A percentile compares a stretch with the other conserved stretches of the same genome.
These are phyloP conservation scores for Xanthia togata DNA, from an alignment of 2,888 invertebrate species.

Conservation along the genomic window DNA sequence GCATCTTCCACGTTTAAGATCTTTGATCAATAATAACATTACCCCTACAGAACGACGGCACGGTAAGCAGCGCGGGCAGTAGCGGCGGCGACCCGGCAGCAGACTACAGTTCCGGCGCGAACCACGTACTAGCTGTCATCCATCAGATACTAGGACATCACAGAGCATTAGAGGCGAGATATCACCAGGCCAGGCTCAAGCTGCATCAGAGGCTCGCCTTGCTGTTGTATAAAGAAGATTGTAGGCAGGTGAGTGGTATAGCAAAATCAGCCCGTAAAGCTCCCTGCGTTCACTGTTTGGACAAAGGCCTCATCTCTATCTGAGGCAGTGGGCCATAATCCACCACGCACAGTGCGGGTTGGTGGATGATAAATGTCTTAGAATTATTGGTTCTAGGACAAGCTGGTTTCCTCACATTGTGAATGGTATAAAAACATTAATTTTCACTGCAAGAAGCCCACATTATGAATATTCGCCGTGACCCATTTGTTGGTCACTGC, in stretches of 20 bases:
- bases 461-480: background rate
- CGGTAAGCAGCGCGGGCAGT: conserved; percentile 90
- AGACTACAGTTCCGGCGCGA: conserved; percentile 99
- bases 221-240: conserved; percentile 98
- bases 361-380: no score
- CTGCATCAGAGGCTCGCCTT: conserved; percentile 98
- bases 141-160: conserved; percentile 99
- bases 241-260: conserved; percentile 94
- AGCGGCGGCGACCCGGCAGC: conserved; percentile 96
- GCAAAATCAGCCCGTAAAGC: background rate
- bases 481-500: background rate
- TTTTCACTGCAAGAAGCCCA: conserved; percentile 5
- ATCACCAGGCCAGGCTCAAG: conserved; percentile 98
- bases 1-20: background rate
- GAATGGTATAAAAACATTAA: conserved; percentile 45
- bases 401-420: conserved; percentile 79
- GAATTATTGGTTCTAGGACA: background rate
- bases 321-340: background rate
- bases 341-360: background rate
- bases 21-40: background rate
- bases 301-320: background rate
- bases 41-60: conserved; percentile 79
- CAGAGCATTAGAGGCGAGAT: conserved; percentile 97
- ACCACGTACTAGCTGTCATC: conserved; percentile 98
- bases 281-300: no score